Evolutionary conservation across 2,113 vertebrate genomes (phyloP).

Genomic region (Galemys pyrenaicus): DNA sequence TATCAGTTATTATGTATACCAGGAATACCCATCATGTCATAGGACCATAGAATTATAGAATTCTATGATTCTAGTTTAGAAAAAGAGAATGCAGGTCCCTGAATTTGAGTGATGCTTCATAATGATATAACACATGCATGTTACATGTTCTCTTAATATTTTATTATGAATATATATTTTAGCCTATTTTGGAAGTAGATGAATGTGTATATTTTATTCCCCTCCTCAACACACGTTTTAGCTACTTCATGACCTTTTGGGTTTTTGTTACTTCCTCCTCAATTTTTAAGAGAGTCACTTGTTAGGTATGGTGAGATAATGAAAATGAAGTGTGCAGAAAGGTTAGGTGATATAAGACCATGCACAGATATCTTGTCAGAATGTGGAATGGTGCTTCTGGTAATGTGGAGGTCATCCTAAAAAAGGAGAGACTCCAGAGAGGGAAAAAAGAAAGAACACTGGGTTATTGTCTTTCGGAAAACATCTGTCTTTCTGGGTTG

Average conservation of each 20-base stretch:
- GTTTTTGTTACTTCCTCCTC: background rate
- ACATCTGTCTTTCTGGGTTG: background rate
- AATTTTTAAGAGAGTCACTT: background rate
- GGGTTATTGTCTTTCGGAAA: background rate
- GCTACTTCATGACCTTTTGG: background rate
- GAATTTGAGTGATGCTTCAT: background rate
- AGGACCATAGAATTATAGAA: background rate
- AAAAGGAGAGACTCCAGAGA: background rate
- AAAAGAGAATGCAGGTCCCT: background rate
- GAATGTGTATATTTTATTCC: too few relatives aligned
- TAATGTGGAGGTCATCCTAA: background rate
- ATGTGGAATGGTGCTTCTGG: background rate
- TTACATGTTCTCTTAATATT: background rate
- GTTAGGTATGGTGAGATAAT: background rate
- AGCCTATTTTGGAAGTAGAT: too few relatives aligned
- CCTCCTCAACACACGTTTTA: background rate
- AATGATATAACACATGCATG: fast-evolving
- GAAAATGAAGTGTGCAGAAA: background rate
- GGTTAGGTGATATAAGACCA: background rate
- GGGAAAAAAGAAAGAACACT: background rate
- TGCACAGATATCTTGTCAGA: background rate
- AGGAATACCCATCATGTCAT: background rate
- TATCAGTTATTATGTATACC: background rate
- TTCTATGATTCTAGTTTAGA: background rate
- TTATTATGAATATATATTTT: too few relatives aligned